Evolutionary conservation across 2,113 vertebrate species (phyloP).

Genomic region (Dromaius novaehollandiae): DNA sequence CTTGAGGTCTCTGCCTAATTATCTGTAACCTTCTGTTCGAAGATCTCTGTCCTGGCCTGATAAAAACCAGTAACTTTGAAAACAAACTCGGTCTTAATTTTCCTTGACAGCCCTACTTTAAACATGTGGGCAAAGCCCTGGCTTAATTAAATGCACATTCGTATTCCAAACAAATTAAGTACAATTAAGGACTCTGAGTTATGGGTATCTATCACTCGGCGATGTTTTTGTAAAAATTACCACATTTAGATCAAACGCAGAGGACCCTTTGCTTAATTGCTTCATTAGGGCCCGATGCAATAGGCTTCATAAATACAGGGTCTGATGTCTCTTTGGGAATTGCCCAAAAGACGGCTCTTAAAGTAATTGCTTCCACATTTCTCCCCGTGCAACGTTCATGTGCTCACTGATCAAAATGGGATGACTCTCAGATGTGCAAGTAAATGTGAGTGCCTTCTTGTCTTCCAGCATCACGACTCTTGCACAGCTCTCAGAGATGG

Average conservation of each 20-base stretch:
- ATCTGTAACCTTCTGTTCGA: constrained; percentile 85
- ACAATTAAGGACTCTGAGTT: constrained; percentile 99
- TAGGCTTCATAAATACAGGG: constrained; percentile 90
- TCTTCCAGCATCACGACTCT: neutral
- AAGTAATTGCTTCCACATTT: constrained; percentile 98
- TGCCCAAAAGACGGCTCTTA: constrained; percentile 92
- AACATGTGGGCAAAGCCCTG: constrained; percentile 90
- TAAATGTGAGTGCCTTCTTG: constrained; percentile 64
- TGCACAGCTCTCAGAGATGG: neutral
- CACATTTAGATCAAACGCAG: constrained; percentile 98
- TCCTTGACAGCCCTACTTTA: constrained; percentile 96
- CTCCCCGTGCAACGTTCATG: constrained; percentile 83
- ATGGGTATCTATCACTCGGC: constrained; percentile 98
- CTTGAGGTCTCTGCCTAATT: constrained; percentile 82
- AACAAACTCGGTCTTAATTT: constrained; percentile 98
- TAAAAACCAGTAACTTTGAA: constrained; percentile 95
- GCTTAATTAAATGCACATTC: constrained; percentile 99
- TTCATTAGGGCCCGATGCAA: constrained; percentile 96
- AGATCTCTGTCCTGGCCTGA: constrained; percentile 84
- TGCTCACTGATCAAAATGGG: constrained; percentile 80
- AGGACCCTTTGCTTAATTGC: constrained; percentile 96
- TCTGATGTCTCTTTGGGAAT: constrained; percentile 95
- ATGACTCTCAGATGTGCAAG: constrained; percentile 69
- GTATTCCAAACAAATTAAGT: constrained; percentile 99
- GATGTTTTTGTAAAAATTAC: constrained; percentile 99